Evolutionary conservation across 1,140 invertebrate genomes (phyloP).

Genomic region (Apolygus lucorum): DNA sequence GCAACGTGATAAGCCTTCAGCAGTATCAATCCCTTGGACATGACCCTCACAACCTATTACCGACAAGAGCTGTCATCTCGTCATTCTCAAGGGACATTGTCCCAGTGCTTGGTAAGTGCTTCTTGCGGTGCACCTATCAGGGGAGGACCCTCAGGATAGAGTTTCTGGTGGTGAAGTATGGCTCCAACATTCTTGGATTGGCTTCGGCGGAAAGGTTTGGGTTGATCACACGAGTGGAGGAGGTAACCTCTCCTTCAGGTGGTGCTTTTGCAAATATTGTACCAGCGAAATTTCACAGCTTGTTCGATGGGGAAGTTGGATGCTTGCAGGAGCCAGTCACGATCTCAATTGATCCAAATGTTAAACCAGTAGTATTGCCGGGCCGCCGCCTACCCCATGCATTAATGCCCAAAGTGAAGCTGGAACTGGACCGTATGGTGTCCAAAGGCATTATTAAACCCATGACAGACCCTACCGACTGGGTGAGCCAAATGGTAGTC

Average conservation of each 20-base stretch:
- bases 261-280: not conserved
- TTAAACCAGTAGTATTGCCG: slow-evolving; percentile 18
- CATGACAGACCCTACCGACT: slow-evolving; percentile 37
- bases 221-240: not conserved
- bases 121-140: not conserved
- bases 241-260: not conserved
- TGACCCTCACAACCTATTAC: not conserved
- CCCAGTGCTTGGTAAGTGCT: slow-evolving; percentile 1
- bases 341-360: slow-evolving; percentile 16
- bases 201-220: not conserved
- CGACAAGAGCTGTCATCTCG: not conserved
- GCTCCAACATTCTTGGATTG: slow-evolving; percentile 13
- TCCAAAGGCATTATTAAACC: slow-evolving; percentile 12
- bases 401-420: slow-evolving; percentile 13
- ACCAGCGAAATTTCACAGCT: not conserved
- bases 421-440: slow-evolving; percentile 12
- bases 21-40: not conserved
- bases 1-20: slow-evolving; percentile 12
- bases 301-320: slow-evolving; percentile 20
- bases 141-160: not conserved
- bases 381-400: slow-evolving; percentile 12
- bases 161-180: slow-evolving; percentile 7
- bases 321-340: slow-evolving; percentile 9
- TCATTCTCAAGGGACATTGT: slow-evolving; percentile 1
- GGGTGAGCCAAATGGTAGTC: slow-evolving; percentile 42